Evolutionary conservation across 1,140 invertebrate species (phyloP), one percentile per base, ranked within the genome.

Genomic region (Musca vetustissima): DNA sequence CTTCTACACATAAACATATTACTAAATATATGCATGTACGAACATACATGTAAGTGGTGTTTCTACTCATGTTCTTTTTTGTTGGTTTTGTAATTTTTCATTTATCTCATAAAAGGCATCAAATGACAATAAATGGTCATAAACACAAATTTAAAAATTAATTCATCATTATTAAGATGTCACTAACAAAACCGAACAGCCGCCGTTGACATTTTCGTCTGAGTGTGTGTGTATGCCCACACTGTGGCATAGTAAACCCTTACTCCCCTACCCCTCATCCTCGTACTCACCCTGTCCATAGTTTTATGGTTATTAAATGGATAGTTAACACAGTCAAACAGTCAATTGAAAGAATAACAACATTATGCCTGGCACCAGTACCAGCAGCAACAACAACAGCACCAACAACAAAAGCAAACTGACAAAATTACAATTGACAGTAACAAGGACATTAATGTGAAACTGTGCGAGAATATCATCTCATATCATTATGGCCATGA

Each of bases 111-210:
- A 61, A 61, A 43, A 61, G 57, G 36, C 57, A 61, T 61, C 57
- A 61, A 36, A 52, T 21, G 8, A 52, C 17, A 19, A 52, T 21
- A 59, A 61, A 36, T 61, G 57, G 32, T 61, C 57, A 61, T 61
- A 61, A 61, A 61, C 36, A 43, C 57, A 61, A 61, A 61, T 61
- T 61, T 61, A 61, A 61, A 61, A 61, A 61, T 61, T 61, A 61
- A 61, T 61, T 61, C 57, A 61, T 61, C 57, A 61, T 61, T 61
- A 61, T 61, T 61, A 61, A 61, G 28, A 61, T 61, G 57, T 61
- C 57, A 61, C 57, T 61, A 61, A 61, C 32, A 43, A 43, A 43
- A 43, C 36, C 11, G 8, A 3, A 28, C 8, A 43, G 36, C 36
- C 13, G 13, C 6, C 36, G 57, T 59, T 59, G 55, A 59, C 55